phyloP scores from a whole-genome alignment of 2,113 vertebrate genomes.

The Hippocampus abdominalis region DNA sequence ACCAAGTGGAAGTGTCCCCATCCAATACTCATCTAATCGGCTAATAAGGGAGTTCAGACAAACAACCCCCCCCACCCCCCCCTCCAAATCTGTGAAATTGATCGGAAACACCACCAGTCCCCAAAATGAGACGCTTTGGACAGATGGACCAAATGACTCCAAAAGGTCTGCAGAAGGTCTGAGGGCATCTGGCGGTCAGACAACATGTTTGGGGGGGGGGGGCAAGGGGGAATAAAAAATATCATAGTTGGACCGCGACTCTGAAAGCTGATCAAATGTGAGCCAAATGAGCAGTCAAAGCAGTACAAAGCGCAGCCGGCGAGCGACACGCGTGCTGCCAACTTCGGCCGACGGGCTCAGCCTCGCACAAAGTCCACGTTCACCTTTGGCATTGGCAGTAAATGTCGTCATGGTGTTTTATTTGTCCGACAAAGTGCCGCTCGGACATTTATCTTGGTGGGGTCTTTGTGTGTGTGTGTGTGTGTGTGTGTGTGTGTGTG shows the following conservation, averaged over 20 bases:
- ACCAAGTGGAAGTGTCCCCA: background rate
- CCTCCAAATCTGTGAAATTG: background rate
- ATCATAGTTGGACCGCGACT: background rate
- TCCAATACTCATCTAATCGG: background rate
- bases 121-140: conserved; percentile 1
- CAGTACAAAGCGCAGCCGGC: background rate
- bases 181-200: conserved; percentile 7
- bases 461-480: conserved; percentile 2
- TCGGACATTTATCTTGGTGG: too few species aligned
- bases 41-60: background rate
- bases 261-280: background rate
- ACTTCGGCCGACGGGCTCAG: background rate
- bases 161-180: background rate
- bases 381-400: background rate
- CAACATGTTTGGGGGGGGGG: background rate
- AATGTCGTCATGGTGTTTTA: background rate
- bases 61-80: too few species aligned
- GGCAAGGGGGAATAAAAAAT: background rate
- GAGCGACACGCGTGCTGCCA: background rate
- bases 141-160: conserved; percentile 1
- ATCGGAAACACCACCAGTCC: background rate
- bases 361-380: background rate
- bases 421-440: background rate
- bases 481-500: background rate
- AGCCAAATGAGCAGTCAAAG: conserved; percentile 3